Conservation (phyloP, 2,888 invertebrate genomes). For the Lamellibrachia satsuma region DNA sequence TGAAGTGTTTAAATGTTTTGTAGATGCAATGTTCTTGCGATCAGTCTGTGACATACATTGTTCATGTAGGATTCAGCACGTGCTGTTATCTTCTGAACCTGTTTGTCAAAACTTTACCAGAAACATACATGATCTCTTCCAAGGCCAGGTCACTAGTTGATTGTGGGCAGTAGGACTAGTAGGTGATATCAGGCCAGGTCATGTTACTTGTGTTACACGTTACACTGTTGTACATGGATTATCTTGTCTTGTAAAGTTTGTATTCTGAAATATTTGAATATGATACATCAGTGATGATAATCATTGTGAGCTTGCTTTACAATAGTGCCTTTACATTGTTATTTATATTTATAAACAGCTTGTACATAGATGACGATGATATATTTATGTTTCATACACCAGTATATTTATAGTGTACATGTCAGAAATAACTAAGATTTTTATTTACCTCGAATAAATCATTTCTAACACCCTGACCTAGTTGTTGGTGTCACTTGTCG, state of each 20-base stretch:
- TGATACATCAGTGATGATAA: not conserved
- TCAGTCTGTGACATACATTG: not conserved
- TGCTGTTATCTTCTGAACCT: not conserved
- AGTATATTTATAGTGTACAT: conserved; percentile 5
- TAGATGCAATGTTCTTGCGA: too few species aligned
- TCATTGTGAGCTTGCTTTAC: not conserved
- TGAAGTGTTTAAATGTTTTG: too few species aligned
- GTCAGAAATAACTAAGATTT: not conserved
- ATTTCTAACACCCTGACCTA: not conserved
- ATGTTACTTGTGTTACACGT: not conserved
- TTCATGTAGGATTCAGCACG: not conserved
- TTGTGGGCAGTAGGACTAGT: not conserved
- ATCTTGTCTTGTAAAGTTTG: not conserved
- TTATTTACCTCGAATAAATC: not conserved
- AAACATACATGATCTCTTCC: not conserved
- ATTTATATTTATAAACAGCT: not conserved
- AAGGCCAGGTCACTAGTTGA: not conserved
- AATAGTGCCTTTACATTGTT: not conserved
- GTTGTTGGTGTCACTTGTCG: not conserved
- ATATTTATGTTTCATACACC: not conserved
- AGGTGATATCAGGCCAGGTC: not conserved
- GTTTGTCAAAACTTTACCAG: not conserved
- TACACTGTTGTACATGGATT: not conserved
- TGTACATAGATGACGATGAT: not conserved
- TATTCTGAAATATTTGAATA: not conserved